A percentile compares a stretch with the other conserved stretches of the same genome.
Conservation (phyloP, 2,797 vertebrate species). For the Zonotrichia albicollis region DNA sequence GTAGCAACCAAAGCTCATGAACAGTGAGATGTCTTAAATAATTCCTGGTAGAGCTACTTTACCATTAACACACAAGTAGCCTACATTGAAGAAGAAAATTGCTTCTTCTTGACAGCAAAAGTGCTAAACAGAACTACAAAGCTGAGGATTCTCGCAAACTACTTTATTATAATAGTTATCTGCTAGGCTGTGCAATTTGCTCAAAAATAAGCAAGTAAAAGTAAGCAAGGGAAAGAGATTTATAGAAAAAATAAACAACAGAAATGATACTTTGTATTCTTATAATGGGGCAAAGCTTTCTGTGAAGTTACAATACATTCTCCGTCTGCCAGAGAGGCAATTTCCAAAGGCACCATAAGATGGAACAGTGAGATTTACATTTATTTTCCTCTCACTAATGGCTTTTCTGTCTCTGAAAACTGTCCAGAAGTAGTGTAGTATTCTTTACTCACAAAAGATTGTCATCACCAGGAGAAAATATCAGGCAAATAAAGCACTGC, state of each 20-base stretch:
- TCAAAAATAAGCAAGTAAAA: not conserved
- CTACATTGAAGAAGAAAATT: not conserved
- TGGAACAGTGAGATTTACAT: not conserved
- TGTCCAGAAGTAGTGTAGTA: not conserved
- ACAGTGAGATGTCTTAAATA: not conserved
- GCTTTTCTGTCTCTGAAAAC: not conserved
- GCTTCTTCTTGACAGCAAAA: not conserved
- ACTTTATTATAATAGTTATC: not conserved
- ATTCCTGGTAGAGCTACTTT: slow-evolving; percentile 33
- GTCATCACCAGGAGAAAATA: not conserved
- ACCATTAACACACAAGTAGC: not conserved
- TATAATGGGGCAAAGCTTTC: not conserved
- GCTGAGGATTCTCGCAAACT: not conserved
- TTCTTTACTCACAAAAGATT: not conserved
- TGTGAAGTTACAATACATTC: not conserved
- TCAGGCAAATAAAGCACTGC: not conserved
- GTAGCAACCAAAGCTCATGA: not conserved
- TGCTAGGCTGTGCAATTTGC: not conserved
- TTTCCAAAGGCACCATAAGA: not conserved
- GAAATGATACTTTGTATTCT: not conserved
- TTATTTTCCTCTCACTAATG: not conserved
- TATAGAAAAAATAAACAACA: not conserved
- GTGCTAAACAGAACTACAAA: slow-evolving; percentile 11
- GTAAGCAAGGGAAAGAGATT: not conserved
- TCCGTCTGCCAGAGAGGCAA: not conserved